Percentiles rank a stretch among this genome's conserved stretches.
These are phyloP conservation scores for Leuciscus idus DNA, from an alignment of 2,113 vertebrate genomes.

Conservation along the genomic window DNA sequence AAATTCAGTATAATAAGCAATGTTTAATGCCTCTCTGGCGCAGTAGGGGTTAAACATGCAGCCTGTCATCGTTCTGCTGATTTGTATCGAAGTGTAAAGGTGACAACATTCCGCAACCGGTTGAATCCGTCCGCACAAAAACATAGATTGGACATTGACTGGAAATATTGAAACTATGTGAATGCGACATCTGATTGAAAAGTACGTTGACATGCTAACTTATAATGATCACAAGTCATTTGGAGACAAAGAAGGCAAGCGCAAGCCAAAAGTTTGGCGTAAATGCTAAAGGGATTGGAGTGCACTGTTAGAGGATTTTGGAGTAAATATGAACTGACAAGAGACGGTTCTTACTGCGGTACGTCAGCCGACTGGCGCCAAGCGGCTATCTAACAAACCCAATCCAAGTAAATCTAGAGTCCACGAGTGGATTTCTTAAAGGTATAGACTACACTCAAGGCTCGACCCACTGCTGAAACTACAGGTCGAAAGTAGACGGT, in stretches of 20 bases:
- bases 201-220: not conserved
- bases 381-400: constrained; percentile 79
- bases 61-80: constrained; percentile 56
- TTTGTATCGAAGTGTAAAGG: constrained; percentile 59
- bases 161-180: not conserved
- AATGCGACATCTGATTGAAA: not conserved
- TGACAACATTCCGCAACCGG: constrained; percentile 59
- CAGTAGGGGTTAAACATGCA: constrained; percentile 59
- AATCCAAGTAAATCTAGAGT: constrained; percentile 78
- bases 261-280: constrained; percentile 58
- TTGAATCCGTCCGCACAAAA: constrained; percentile 26
- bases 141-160: not conserved
- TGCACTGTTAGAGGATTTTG: constrained; percentile 76
- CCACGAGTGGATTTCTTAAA: constrained; percentile 70
- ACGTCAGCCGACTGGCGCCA: constrained; percentile 90
- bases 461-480: not conserved
- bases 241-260: not conserved
- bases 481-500: constrained; percentile 24
- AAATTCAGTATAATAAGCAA: not conserved
- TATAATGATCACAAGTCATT: constrained; percentile 14
- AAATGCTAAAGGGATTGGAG: constrained; percentile 62
- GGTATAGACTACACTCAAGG: constrained; percentile 66
- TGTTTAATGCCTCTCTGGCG: constrained; percentile 1
- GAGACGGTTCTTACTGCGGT: constrained; percentile 87
- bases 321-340: constrained; percentile 91